These are phyloP conservation scores for Acanthis flammea DNA, from an alignment of 2,797 vertebrate species.

Conservation along the genomic window DNA sequence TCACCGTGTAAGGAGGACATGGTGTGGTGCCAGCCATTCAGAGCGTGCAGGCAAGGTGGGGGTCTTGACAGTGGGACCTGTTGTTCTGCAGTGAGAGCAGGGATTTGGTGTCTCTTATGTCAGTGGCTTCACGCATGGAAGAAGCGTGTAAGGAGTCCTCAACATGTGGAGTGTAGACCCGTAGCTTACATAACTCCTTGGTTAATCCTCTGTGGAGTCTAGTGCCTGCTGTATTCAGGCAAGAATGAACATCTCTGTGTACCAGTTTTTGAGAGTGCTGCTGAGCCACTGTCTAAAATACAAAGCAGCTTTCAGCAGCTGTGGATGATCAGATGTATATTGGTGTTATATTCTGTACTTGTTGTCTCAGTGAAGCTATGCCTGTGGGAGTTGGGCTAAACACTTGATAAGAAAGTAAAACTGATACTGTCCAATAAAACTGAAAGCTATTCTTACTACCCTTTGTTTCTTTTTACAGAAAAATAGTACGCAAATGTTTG, in stretches of 20 bases:
- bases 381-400: neutral
- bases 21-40: neutral
- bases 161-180: neutral
- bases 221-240: neutral
- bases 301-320: neutral
- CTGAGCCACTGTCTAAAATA: neutral
- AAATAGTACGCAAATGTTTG: neutral
- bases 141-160: neutral
- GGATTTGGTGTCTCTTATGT: rapidly evolving
- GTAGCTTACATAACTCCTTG: neutral
- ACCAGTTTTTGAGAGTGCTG: neutral
- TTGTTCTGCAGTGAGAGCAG: rapidly evolving
- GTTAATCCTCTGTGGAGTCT: neutral
- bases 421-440: neutral
- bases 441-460: neutral
- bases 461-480: neutral
- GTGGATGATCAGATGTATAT: neutral
- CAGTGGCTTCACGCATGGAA: rapidly evolving
- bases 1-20: rapidly evolving
- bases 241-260: neutral
- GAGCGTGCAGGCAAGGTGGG: neutral
- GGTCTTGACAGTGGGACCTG: rapidly evolving
- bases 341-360: neutral
- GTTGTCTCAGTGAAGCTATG: neutral
- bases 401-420: neutral